phyloP scores from a whole-genome alignment of 2,797 vertebrate genomes.

The Siniperca scherzeri region DNA sequence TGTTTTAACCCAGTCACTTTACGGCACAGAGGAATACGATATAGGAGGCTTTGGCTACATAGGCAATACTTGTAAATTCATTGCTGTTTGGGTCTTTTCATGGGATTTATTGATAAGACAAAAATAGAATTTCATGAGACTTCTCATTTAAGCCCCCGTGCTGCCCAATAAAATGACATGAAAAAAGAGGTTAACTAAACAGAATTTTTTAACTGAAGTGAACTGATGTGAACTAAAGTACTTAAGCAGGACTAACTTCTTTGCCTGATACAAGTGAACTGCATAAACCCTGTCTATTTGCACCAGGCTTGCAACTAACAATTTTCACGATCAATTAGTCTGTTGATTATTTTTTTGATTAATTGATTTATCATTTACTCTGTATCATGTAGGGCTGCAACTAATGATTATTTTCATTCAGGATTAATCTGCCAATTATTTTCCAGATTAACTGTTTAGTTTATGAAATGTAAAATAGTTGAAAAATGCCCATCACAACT shows the following conservation, averaged over 20 bases:
- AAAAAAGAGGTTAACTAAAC: background rate
- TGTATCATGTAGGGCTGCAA: too few species aligned
- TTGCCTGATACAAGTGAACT: background rate
- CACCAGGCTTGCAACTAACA: background rate
- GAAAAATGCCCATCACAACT: too few species aligned
- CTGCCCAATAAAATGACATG: background rate
- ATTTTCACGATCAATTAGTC: background rate
- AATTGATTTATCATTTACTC: too few species aligned
- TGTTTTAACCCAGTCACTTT: constrained; percentile 5
- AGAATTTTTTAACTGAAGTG: background rate
- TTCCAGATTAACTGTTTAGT: background rate
- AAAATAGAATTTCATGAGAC: background rate
- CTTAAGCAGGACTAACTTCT: background rate
- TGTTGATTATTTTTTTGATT: too few species aligned
- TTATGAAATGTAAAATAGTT: background rate
- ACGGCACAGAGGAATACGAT: background rate
- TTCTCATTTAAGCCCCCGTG: background rate
- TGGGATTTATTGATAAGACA: background rate
- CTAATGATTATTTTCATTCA: too few species aligned
- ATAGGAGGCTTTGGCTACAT: background rate
- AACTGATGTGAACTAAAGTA: background rate
- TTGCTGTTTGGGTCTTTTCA: background rate
- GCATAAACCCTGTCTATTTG: background rate
- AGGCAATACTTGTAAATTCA: background rate
- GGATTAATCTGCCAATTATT: background rate